These are phyloP conservation scores for Acromyrmex charruanus DNA, from an alignment of 1,140 invertebrate species.

Conservation along the genomic window DNA sequence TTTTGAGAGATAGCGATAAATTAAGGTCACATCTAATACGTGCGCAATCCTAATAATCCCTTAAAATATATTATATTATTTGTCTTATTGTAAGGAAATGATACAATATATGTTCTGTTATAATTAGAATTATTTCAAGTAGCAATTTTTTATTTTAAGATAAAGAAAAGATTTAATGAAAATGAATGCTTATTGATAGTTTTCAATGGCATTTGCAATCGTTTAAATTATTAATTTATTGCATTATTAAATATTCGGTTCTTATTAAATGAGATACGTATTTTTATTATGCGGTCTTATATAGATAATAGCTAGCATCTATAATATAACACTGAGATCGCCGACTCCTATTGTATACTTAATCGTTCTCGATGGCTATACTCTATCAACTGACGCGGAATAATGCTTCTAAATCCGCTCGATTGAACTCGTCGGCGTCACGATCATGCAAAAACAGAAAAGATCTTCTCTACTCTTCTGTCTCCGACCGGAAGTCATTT, in stretches of 20 bases:
- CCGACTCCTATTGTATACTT: conserved; percentile 14
- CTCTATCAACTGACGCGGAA: conserved; percentile 33
- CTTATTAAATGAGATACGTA: not conserved
- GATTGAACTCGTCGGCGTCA: conserved; percentile 36
- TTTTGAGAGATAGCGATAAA: not conserved
- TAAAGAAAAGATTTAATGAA: not conserved
- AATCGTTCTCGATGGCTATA: conserved; percentile 26
- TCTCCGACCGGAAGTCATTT: conserved; percentile 41
- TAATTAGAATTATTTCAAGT: not conserved
- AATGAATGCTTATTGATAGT: not conserved
- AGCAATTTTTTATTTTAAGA: not conserved
- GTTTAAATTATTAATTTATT: not conserved
- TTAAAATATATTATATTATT: not conserved
- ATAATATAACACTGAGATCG: not conserved
- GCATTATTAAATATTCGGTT: not conserved
- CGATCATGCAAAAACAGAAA: conserved; percentile 25
- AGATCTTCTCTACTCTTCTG: conserved; percentile 19
- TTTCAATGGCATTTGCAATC: not conserved
- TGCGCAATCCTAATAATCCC: not conserved
- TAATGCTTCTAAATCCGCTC: conserved; percentile 47
- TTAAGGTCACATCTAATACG: not conserved
- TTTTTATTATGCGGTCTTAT: conserved; percentile 10
- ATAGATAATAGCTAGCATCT: not conserved
- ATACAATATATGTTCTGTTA: not conserved
- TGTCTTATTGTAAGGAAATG: conserved; percentile 8